Evolutionary conservation across 2,113 vertebrate genomes (phyloP).

Genomic region (Chloebia gouldiae): DNA sequence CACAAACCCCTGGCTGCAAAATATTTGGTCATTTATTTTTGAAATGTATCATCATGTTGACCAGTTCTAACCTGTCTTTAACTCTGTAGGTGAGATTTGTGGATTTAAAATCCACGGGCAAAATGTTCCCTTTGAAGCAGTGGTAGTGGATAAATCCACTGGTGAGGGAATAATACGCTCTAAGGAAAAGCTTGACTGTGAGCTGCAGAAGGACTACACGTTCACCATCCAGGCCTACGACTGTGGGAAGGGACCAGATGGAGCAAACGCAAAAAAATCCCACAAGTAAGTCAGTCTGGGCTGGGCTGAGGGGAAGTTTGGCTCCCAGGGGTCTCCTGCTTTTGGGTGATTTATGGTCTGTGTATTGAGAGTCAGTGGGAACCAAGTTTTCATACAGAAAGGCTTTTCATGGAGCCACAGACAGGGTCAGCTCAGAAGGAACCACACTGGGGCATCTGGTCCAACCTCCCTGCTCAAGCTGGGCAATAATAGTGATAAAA

Average conservation of each 20-base stretch:
- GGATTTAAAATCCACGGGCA: conserved; percentile 97
- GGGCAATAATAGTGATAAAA: neutral
- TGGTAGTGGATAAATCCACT: conserved; percentile 96
- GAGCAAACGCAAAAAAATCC: conserved; percentile 89
- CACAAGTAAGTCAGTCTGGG: conserved; percentile 87
- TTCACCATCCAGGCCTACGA: conserved; percentile 98
- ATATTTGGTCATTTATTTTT: conserved; percentile 73
- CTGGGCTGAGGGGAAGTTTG: neutral
- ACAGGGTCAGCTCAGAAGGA: neutral
- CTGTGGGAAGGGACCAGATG: conserved; percentile 92
- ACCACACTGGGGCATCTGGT: neutral
- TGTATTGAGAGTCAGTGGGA: neutral
- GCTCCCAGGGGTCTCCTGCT: neutral
- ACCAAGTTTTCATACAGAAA: neutral
- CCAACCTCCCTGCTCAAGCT: neutral
- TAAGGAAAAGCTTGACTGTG: conserved; percentile 93
- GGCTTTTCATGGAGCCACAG: neutral
- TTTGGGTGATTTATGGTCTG: neutral
- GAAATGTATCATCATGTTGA: rapidly evolving
- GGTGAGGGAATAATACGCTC: conserved; percentile 92
- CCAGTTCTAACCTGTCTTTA: conserved; percentile 9
- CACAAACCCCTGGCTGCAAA: conserved; percentile 87
- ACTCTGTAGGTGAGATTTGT: conserved; percentile 91
- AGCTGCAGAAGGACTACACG: conserved; percentile 95
- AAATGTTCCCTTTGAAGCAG: conserved; percentile 94